Evolutionary conservation across 2,888 invertebrate genomes (phyloP).

Genomic region (Liodrosophila aerea): DNA sequence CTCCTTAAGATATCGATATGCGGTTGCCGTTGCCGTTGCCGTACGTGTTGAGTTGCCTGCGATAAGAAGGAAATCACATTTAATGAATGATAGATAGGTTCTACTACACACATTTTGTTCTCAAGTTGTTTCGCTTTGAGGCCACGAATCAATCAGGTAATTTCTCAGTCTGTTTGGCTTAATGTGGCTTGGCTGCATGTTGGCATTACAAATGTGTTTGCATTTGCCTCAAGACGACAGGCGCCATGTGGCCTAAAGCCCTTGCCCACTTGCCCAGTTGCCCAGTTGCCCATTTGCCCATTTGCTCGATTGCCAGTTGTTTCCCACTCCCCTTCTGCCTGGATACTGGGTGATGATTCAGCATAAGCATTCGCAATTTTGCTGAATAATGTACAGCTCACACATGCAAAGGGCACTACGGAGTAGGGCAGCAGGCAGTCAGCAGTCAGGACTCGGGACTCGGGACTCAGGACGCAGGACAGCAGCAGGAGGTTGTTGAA

Average conservation of each 20-base stretch:
- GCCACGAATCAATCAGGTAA: conserved; percentile 68
- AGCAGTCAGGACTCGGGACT: not conserved
- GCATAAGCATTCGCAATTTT: conserved; percentile 55
- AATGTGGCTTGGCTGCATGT: conserved; percentile 26
- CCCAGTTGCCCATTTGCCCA: not conserved
- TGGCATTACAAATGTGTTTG: conserved; percentile 51
- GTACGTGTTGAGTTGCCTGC: conserved; percentile 22
- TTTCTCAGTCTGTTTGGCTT: conserved; percentile 33
- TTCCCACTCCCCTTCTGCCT: not conserved
- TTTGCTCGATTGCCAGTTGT: not conserved
- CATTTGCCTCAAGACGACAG: conserved; percentile 30
- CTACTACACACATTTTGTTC: conserved; percentile 6
- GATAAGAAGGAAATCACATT: conserved; percentile 55
- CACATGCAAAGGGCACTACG: conserved; percentile 17
- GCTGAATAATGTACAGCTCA: conserved; percentile 69
- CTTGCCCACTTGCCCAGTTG: conserved; percentile 28
- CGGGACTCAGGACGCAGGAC: not conserved
- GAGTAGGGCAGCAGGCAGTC: conserved; percentile 9
- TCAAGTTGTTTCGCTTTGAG: conserved; percentile 28
- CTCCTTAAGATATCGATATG: conserved; percentile 58
- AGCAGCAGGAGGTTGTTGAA: conserved; percentile 27
- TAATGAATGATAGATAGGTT: conserved; percentile 61
- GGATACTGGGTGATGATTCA: conserved; percentile 67
- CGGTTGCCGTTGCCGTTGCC: conserved; percentile 10
- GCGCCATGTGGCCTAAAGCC: conserved; percentile 52